Percentiles rank a stretch among this genome's conserved stretches.
phyloP scores from a whole-genome alignment of 1,140 invertebrate genomes.

The Watersipora subatra region DNA sequence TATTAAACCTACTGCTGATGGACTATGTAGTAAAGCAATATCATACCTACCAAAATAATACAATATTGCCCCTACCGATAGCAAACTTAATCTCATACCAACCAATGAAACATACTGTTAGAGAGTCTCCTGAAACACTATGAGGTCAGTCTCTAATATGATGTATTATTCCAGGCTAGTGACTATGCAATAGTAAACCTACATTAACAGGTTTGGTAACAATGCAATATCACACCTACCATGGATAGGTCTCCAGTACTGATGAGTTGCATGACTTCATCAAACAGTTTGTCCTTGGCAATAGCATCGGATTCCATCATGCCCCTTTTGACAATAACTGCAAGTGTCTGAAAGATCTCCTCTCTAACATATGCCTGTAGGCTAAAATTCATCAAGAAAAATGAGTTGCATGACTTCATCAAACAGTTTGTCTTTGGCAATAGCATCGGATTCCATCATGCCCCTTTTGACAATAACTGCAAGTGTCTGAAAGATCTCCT shows the following conservation, averaged over 20 bases:
- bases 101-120: no score
- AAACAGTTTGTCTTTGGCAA: conserved; percentile 54
- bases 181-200: no score
- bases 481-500: conserved; percentile 48
- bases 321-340: conserved; percentile 69
- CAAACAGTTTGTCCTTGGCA: conserved; percentile 54
- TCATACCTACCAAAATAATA: no score
- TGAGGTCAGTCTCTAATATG: no score
- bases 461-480: conserved; percentile 73
- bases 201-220: no score
- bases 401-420: conserved; percentile 59
- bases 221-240: conserved; percentile 21
- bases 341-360: conserved; percentile 50
- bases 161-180: no score
- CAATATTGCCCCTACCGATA: no score
- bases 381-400: conserved; percentile 15
- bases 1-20: no score
- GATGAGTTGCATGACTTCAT: conserved; percentile 59
- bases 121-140: no score
- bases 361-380: conserved; percentile 39
- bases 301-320: conserved; percentile 57
- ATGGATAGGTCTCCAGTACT: conserved; percentile 48
- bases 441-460: conserved; percentile 56
- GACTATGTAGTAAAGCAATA: no score
- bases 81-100: no score